Base-by-base conservation (phyloP, 2,797 vertebrate genomes). In the Podarcis siculus region DNA sequence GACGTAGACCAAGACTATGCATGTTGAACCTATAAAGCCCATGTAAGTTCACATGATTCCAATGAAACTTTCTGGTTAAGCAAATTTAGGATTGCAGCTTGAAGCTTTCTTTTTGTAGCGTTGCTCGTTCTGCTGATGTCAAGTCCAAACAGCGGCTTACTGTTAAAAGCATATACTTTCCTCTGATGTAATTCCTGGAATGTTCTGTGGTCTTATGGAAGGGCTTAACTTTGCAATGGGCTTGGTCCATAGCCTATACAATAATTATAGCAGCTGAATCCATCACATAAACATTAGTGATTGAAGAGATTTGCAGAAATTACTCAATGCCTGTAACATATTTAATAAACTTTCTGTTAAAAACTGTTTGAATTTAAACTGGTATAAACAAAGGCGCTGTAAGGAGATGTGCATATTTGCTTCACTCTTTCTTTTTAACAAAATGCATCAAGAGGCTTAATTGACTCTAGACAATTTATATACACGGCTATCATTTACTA, bases 181-280 rank as follows among this genome's bases (percentile, higher is more conserved):
- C 94, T 92, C 94, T 96, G 96, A 96, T 94, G 93, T 94, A 93
- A 89, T 90, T 95, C 90, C 88, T 92, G 94, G 95, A 92, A 95
- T 64, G 86, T 96, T 96, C 95, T 82, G 91, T 93, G 95, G 95
- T 95, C 93, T 96, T 95, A 58, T 84, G 92, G 95, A 96, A 96
- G 94, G 95, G 95, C 96, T 96, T 91, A 95, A 96, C 95, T 97
- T 96, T 96, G 95, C 95, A 96, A 96, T 95, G 95, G 94, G 93
- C 88, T 91, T 90, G 93, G 93, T 95, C 89, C 95, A 92, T 91
- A 94, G 93, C 87, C 92, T 90, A 94, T 92, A 94, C 92, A 95
- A 93, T 96, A 96, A 94, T 94, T 96, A 95, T 96, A 94, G 95
- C 94, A 92, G 91, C 94, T 94, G 95, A 97, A 96, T 96, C 93